phyloP scores from a whole-genome alignment of 2,797 vertebrate genomes.

The Acanthiza pusilla region DNA sequence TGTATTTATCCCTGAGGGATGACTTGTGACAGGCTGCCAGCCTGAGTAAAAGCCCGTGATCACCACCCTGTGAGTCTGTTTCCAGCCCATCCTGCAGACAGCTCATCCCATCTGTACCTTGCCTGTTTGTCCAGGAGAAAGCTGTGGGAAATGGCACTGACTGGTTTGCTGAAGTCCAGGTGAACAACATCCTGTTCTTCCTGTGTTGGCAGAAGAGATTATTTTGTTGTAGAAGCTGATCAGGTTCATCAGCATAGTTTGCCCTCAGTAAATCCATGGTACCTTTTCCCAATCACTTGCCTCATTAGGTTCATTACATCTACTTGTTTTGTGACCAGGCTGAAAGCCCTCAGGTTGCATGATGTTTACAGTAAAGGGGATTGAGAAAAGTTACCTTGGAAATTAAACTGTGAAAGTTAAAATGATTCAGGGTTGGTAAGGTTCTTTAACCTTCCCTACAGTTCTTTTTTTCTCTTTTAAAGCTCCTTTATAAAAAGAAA shows the following conservation, averaged over 20 bases:
- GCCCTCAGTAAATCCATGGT: neutral
- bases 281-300: neutral
- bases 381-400: neutral
- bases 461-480: neutral
- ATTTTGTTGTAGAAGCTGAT: neutral
- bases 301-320: neutral
- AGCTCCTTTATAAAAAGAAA: neutral
- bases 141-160: neutral
- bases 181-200: neutral
- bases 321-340: neutral
- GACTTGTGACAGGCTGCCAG: neutral
- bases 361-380: neutral
- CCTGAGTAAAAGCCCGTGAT: neutral
- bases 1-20: neutral
- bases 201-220: rapidly evolving
- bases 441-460: neutral
- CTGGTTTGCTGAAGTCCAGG: neutral
- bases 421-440: neutral
- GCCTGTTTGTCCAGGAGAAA: neutral
- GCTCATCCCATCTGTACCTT: neutral
- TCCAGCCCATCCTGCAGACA: neutral
- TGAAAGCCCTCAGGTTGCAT: neutral
- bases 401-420: neutral
- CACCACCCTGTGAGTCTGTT: neutral
- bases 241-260: neutral